Conservation (phyloP, 2,113 vertebrate species). For the Phalacrocorax aristotelis region DNA sequence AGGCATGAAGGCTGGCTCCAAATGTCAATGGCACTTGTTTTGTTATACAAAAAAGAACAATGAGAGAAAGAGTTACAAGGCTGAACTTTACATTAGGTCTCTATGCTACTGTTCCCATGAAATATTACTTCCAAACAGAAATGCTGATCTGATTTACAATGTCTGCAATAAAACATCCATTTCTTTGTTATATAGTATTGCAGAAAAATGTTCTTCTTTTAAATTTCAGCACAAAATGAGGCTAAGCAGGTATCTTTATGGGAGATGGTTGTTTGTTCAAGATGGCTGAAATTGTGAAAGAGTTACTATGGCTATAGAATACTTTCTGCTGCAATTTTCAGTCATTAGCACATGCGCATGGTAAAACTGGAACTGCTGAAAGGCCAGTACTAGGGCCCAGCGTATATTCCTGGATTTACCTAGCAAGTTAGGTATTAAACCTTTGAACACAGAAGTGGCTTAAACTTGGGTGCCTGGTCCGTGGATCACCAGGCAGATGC, state of each 20-base stretch:
- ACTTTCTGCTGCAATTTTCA: background rate
- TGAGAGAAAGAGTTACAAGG: constrained; percentile 14
- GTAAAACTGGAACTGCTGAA: background rate
- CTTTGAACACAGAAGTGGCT: background rate
- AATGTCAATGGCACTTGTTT: constrained; percentile 59
- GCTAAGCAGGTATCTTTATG: background rate
- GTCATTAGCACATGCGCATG: background rate
- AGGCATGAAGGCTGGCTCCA: constrained; percentile 43
- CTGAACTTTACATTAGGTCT: background rate
- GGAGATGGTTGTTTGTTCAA: background rate
- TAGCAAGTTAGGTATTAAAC: background rate
- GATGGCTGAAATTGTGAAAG: background rate
- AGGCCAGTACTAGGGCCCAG: background rate
- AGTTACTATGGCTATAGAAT: background rate
- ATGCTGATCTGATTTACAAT: constrained; percentile 29
- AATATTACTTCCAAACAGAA: constrained; percentile 2
- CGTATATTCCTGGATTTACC: background rate
- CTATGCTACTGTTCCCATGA: background rate
- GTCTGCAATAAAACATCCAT: background rate
- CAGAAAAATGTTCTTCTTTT: background rate
- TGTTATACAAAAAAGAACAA: background rate
- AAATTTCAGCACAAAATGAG: background rate
- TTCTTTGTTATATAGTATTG: background rate
- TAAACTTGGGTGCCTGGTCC: background rate
- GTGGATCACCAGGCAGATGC: background rate